These are phyloP conservation scores for Cheilosia vulpina DNA, from an alignment of 2,888 invertebrate genomes.

Conservation along the genomic window DNA sequence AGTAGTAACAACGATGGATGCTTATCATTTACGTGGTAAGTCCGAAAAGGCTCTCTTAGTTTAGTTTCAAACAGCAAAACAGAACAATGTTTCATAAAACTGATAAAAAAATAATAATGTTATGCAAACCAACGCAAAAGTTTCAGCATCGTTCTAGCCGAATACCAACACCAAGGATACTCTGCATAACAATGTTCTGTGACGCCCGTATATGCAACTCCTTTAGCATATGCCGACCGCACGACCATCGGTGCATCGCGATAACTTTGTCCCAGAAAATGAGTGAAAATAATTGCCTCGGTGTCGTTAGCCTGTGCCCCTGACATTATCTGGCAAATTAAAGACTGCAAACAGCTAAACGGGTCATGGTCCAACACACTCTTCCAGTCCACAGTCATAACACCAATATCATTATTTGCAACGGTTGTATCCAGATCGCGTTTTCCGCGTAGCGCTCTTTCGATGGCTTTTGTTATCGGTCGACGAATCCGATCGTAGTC, in stretches of 20 bases:
- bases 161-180: slow-evolving; percentile 83
- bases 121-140: slow-evolving; percentile 81
- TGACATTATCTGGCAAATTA: slow-evolving; percentile 82
- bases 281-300: slow-evolving; percentile 80
- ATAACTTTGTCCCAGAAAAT: slow-evolving; percentile 79
- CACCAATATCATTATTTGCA: slow-evolving; percentile 43
- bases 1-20: neutral
- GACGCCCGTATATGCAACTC: slow-evolving; percentile 78
- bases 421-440: slow-evolving; percentile 72
- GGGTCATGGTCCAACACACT: slow-evolving; percentile 81
- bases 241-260: slow-evolving; percentile 80
- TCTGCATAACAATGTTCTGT: slow-evolving; percentile 80
- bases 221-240: slow-evolving; percentile 81
- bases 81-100: neutral
- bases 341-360: slow-evolving; percentile 81
- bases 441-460: slow-evolving; percentile 79
- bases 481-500: slow-evolving; percentile 84
- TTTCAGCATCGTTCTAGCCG: slow-evolving; percentile 82
- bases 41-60: too few relatives aligned
- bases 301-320: slow-evolving; percentile 79
- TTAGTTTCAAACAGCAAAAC: neutral
- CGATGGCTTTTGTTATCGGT: slow-evolving; percentile 79
- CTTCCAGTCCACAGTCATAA: slow-evolving; percentile 80
- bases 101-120: neutral
- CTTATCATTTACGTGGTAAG: too few relatives aligned